phyloP scores from a whole-genome alignment of 2,888 invertebrate species.

The Abrostola tripartita region DNA sequence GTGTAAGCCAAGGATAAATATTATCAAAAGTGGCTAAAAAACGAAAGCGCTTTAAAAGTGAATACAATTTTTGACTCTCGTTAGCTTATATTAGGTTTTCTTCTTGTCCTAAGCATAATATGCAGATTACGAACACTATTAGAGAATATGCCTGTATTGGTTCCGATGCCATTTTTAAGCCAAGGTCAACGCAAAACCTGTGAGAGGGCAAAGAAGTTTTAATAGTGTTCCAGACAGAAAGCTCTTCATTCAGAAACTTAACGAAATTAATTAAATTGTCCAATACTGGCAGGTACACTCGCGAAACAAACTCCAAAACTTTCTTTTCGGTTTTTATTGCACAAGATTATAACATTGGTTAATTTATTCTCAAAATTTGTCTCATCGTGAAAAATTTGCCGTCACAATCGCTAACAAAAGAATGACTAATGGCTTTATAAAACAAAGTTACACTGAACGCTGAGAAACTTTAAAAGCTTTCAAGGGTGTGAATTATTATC shows the following conservation, averaged over 20 bases:
- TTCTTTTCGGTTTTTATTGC: conserved; percentile 72
- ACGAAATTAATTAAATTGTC: conserved; percentile 51
- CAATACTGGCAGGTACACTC: conserved; percentile 52
- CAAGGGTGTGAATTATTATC: conserved; percentile 84
- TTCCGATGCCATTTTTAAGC: too few relatives aligned
- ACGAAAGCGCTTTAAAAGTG: too few relatives aligned
- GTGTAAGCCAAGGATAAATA: too few relatives aligned
- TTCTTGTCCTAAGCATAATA: too few relatives aligned
- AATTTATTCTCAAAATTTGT: conserved; percentile 88
- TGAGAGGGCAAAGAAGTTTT: conserved; percentile 6
- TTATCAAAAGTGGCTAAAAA: too few relatives aligned
- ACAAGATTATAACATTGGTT: conserved; percentile 84
- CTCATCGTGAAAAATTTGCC: conserved; percentile 86
- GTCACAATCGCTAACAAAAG: conserved; percentile 86
- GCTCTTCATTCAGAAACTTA: conserved; percentile 25
- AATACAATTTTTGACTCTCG: too few relatives aligned
- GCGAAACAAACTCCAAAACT: conserved; percentile 58
- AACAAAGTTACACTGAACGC: conserved; percentile 84
- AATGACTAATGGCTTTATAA: conserved; percentile 84
- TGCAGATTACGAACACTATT: too few relatives aligned
- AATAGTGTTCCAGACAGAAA: conserved; percentile 7
- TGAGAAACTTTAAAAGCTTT: conserved; percentile 80
- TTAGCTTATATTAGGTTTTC: too few relatives aligned
- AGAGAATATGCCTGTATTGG: too few relatives aligned
- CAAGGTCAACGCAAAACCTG: conserved; percentile 6